Evolutionary conservation across 2,797 vertebrate species (phyloP), one percentile per base, ranked within the genome.

Genomic region (Channa striata): DNA sequence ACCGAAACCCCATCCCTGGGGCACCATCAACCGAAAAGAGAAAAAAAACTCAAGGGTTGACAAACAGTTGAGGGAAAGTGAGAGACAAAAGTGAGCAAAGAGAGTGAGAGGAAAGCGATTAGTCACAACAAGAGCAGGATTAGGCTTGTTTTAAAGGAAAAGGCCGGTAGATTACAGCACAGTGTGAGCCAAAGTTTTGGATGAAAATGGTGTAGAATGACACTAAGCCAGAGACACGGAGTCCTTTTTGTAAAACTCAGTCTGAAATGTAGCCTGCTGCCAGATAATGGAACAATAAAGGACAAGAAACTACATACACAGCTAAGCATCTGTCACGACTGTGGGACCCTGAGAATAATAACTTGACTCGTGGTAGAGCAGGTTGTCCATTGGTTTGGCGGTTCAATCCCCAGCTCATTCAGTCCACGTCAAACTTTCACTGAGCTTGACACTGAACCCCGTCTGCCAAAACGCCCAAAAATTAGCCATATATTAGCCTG

Each of bases 61-160:
- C 62, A 73, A 77, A 83, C 70, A 74, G 63, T 43, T 12, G 14
- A 56, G 17, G 39, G 11, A 81, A 78, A 61, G 54, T 46, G 51
- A 44, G 48, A 62, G 52, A 61, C 39, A 30, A 57, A 59, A 57
- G 19, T 60, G 60, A 73, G 53, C 14, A 37, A 61, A 52, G 40
- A 71, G 46, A 60, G 43, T 12, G 9, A 72, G 44, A 69, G 65
- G 49, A 61, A 65, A 74, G 64, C 19, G 50, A 82, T 78, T 76
- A 81, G 73, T 50, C 56, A 75, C 80, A 84, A 86, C 72, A 84
- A 84, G 65, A 75, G 73, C 59, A 37, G 78, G 83, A 86, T 82
- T 85, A 86, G 75, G 44, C 59, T 84, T 80, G 72, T 78, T 86
- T 83, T 66, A 76, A 80, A 82, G 49, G 10, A 51, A 47, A 61